Base-by-base conservation (phyloP, 2,888 invertebrate genomes). In the Rhaphigaster nebulosa region DNA sequence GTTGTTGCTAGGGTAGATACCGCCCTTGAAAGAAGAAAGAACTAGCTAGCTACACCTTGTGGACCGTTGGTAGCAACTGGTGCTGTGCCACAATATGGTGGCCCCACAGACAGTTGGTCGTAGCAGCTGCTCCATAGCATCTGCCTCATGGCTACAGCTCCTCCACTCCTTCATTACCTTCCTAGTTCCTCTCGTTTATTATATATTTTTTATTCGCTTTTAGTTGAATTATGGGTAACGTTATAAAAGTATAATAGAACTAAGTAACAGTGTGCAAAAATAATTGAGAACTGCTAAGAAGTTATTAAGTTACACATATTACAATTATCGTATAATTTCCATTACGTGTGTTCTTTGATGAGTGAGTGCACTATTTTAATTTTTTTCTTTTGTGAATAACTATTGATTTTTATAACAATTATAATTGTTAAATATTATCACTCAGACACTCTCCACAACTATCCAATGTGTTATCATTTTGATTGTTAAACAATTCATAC, bases 21-120 rank as follows among this genome's bases (percentile, higher is more conserved):
- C 45, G 84, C 84, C 84, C 84, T 84, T 84, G 84, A 45, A 84
- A 45, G 84, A 84, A 84, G 45, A 45, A n/a, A 84, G 84, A n/a
- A 50, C 84, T 84, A n/a, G 45, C n/a, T 84, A 45, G 45, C n/a
- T 84, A 45, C 84, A 84, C 84, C 45, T 84, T 45, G 84, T 45
- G 84, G 84, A 50, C 84, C 84, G 84, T 84, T 41, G 84, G 45
- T 26, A 45, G 84, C 84, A 84, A 84, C 84, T 84, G 84, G 84
- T 84, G 84, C 84, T 38, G 38, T 1, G 20, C 13, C 45, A 84
- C 84, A 84, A 84, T 84, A 84, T 84, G 84, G 45, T 84, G 84
- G 84, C 84, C 84, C 84, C 84, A 84, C 45, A 88, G 88, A 88
- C 88, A 88, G 88, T 88, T 88, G 88, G 54, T 15, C 41, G 87